Evolutionary conservation across 2,888 invertebrate species (phyloP).

Genomic region (Calameuta pallipes): DNA sequence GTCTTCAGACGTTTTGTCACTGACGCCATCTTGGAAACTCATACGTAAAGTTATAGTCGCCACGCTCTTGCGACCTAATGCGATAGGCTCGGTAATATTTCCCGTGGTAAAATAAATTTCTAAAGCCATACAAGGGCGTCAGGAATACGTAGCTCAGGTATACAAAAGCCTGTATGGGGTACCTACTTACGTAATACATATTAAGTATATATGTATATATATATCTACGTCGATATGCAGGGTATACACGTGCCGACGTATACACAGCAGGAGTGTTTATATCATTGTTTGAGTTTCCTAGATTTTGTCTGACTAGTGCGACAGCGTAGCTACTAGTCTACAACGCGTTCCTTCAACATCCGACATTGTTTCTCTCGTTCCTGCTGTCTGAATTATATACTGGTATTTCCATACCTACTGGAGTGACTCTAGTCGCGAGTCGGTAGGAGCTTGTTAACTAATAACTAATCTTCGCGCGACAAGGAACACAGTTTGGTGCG

Average conservation of each 20-base stretch:
- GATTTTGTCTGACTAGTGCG: background rate
- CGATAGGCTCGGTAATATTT: no score
- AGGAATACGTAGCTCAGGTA: background rate
- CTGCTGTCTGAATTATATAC: slow-evolving; percentile 26
- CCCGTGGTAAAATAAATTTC: no score
- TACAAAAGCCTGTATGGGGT: background rate
- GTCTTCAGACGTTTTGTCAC: no score
- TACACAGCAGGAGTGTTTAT: background rate
- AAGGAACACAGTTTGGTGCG: slow-evolving; percentile 9
- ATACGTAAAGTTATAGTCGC: no score
- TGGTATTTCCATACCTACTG: slow-evolving; percentile 38
- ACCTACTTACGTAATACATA: no score
- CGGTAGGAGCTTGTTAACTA: slow-evolving; percentile 39
- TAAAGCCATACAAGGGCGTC: background rate
- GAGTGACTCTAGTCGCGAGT: slow-evolving; percentile 20
- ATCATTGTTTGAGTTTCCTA: slow-evolving; percentile 21
- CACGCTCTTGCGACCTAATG: no score
- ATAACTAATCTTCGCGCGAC: slow-evolving; percentile 43
- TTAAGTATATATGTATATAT: background rate
- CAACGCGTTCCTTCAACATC: slow-evolving; percentile 15
- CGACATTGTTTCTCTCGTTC: slow-evolving; percentile 2
- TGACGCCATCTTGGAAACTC: no score
- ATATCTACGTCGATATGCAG: background rate
- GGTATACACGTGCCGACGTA: background rate
- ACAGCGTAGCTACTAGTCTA: background rate